Evolutionary conservation across 2,888 invertebrate genomes (phyloP).

Genomic region (Agrochola litura): DNA sequence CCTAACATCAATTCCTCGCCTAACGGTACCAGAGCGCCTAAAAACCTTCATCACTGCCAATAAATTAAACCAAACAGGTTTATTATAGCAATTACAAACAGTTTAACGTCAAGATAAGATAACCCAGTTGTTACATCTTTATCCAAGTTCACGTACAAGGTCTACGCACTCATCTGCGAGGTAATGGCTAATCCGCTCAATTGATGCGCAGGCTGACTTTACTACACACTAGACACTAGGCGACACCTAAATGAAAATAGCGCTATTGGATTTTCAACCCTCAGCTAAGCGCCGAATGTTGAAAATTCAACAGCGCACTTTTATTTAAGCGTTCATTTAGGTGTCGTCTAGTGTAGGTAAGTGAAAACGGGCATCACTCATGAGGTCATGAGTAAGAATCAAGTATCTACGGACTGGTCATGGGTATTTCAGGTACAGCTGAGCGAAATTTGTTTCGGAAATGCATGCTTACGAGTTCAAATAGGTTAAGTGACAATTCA

Average conservation of each 20-base stretch:
- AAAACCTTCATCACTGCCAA: conserved; percentile 37
- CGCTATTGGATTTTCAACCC: neutral
- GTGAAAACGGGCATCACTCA: neutral
- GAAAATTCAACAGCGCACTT: neutral
- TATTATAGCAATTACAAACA: conserved; percentile 57
- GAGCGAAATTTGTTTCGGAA: conserved; percentile 55
- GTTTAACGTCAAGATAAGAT: conserved; percentile 65
- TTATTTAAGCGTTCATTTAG: neutral
- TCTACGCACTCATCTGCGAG: conserved; percentile 54
- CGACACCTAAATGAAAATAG: neutral
- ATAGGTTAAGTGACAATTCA: conserved; percentile 59
- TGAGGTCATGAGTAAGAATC: conserved; percentile 1
- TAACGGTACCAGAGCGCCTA: conserved; percentile 36
- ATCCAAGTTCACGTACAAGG: conserved; percentile 67
- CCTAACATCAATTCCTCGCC: conserved; percentile 12
- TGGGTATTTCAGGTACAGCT: conserved; percentile 51
- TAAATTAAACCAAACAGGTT: conserved; percentile 57
- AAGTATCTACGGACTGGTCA: conserved; percentile 29
- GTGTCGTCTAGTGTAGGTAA: neutral
- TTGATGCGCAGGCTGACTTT: conserved; percentile 45
- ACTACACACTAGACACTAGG: neutral
- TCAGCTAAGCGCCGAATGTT: neutral
- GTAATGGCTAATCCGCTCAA: conserved; percentile 53
- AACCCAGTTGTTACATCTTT: conserved; percentile 60
- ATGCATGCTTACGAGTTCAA: conserved; percentile 49